A percentile compares a stretch with the other conserved stretches of the same genome.
phyloP scores from a whole-genome alignment of 2,888 invertebrate species.

The Tiliacea aurago region DNA sequence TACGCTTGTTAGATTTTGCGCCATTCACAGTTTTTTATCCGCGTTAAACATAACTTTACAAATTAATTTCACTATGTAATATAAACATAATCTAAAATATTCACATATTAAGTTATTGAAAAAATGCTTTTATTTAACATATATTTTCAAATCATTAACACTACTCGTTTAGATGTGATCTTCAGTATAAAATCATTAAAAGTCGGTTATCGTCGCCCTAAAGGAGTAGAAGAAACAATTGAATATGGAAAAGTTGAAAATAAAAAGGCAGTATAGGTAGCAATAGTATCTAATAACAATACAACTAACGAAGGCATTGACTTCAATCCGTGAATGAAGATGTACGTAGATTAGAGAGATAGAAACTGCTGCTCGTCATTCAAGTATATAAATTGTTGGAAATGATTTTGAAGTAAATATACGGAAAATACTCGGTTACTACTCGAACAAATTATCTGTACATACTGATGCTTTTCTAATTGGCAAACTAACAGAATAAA shows the following conservation, averaged over 20 bases:
- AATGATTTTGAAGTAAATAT: not conserved
- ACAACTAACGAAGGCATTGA: not conserved
- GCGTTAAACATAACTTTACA: no score
- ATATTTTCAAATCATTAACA: no score
- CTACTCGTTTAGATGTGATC: no score
- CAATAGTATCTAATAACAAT: not conserved
- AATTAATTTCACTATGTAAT: no score
- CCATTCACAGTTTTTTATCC: no score
- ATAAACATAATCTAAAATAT: no score
- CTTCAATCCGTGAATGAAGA: not conserved
- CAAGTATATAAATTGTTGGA: not conserved
- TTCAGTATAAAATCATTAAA: no score
- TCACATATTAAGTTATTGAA: no score
- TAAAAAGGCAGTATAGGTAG: not conserved
- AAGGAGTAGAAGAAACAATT: not conserved
- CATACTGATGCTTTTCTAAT: not conserved
- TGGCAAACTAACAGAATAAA: constrained; percentile 8
- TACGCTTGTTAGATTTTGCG: no score
- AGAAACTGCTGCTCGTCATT: not conserved
- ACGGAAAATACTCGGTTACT: not conserved
- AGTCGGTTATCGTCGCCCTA: no score
- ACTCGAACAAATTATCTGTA: not conserved
- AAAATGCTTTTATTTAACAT: no score
- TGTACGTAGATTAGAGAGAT: not conserved
- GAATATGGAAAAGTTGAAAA: not conserved